Evolutionary conservation across 2,113 vertebrate species (phyloP).

Genomic region (Larimichthys crocea): DNA sequence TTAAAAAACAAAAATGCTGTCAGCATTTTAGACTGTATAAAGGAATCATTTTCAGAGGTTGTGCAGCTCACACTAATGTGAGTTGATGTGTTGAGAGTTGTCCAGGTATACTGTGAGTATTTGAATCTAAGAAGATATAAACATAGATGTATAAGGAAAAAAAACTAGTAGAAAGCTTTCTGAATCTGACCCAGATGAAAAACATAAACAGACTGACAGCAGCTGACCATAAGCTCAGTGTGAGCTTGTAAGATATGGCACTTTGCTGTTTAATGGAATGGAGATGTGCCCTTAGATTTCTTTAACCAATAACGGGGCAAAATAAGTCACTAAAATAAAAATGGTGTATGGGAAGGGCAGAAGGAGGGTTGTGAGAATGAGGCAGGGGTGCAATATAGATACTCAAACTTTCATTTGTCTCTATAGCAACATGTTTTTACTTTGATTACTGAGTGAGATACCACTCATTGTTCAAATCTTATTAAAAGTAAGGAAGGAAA

Average conservation of each 20-base stretch:
- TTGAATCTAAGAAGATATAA: constrained; percentile 8
- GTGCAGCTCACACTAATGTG: background rate
- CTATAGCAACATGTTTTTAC: background rate
- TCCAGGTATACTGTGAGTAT: background rate
- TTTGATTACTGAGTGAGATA: background rate
- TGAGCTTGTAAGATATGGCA: background rate
- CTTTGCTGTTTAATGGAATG: constrained; percentile 8
- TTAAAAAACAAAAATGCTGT: constrained; percentile 11
- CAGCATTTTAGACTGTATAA: background rate
- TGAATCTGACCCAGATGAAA: background rate
- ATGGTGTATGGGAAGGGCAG: background rate
- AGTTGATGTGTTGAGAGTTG: background rate
- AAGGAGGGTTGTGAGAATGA: background rate
- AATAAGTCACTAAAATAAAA: background rate
- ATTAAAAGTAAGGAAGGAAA: background rate
- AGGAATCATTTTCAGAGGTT: background rate
- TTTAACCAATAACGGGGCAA: background rate
- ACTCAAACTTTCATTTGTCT: background rate
- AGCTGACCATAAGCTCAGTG: constrained; percentile 13
- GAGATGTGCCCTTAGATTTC: background rate
- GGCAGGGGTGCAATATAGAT: background rate
- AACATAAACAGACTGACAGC: constrained; percentile 7
- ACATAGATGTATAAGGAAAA: background rate
- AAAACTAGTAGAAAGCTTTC: constrained; percentile 4
- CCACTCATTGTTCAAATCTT: background rate